Evolutionary conservation across 2,113 vertebrate genomes (phyloP).

Genomic region (Baryphthengus martii): DNA sequence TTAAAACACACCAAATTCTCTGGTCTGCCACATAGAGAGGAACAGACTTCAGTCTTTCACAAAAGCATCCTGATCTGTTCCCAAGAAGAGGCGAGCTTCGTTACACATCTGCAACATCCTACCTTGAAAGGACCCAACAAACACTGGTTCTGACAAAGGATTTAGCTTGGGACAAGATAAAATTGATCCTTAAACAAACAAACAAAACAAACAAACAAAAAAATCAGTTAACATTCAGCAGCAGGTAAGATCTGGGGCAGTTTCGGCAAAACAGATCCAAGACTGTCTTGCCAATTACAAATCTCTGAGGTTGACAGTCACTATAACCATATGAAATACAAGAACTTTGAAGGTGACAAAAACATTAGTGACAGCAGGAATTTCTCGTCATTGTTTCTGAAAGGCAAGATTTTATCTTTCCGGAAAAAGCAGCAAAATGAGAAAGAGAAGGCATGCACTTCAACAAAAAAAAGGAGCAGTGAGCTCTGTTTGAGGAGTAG

Average conservation of each 20-base stretch:
- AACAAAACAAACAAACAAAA: too few species aligned
- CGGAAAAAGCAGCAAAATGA: not conserved
- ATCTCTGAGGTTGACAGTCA: not conserved
- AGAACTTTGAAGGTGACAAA: conserved; percentile 27
- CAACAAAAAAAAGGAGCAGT: not conserved
- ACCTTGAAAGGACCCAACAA: not conserved
- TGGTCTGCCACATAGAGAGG: not conserved
- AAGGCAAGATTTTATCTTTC: conserved; percentile 29
- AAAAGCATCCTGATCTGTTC: not conserved
- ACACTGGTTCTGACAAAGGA: not conserved
- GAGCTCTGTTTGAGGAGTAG: not conserved
- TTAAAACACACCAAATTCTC: not conserved
- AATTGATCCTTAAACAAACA: not conserved
- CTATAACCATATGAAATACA: not conserved
- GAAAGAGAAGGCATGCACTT: not conserved
- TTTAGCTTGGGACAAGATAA: not conserved
- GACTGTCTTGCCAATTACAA: not conserved
- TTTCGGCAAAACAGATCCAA: not conserved
- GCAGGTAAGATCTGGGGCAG: not conserved
- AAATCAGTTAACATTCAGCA: not conserved
- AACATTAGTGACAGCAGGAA: conserved; percentile 15
- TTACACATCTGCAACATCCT: rapidly evolving
- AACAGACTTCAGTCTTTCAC: not conserved
- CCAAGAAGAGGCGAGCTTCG: not conserved
- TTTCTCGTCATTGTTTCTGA: not conserved